These are phyloP conservation scores for Austrolebias charrua DNA, from an alignment of 2,797 vertebrate genomes.

Conservation along the genomic window DNA sequence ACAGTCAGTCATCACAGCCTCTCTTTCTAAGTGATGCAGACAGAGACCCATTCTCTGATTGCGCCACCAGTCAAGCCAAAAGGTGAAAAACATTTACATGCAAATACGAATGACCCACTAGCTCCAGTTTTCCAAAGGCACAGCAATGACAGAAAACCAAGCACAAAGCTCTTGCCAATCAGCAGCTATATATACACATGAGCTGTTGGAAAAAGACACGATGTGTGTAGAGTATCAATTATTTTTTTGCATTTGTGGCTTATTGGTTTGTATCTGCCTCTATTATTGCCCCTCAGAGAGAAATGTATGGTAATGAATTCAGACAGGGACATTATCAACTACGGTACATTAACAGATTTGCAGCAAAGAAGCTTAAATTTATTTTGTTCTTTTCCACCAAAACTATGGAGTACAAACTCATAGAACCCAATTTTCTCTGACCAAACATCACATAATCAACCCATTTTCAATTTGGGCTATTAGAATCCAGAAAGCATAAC, in stretches of 20 bases:
- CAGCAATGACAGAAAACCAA: conserved; percentile 43
- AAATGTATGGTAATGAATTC: conserved; percentile 64
- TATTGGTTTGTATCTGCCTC: conserved; percentile 52
- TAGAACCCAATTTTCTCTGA: conserved; percentile 49
- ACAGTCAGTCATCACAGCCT: conserved; percentile 70
- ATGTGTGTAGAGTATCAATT: conserved; percentile 66
- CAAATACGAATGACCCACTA: conserved; percentile 77
- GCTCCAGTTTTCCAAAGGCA: conserved; percentile 64
- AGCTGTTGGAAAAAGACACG: conserved; percentile 52
- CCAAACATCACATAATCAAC: conserved; percentile 51
- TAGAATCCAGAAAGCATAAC: conserved; percentile 35
- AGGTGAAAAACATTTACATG: conserved; percentile 82
- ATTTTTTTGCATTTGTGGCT: conserved; percentile 43
- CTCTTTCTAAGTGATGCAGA: conserved; percentile 74
- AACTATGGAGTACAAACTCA: conserved; percentile 37
- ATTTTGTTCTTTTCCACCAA: conserved; percentile 38
- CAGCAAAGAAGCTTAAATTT: conserved; percentile 57
- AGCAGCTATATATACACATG: conserved; percentile 54
- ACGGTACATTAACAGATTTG: conserved; percentile 61
- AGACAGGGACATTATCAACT: conserved; percentile 42
- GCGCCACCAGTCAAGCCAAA: conserved; percentile 70
- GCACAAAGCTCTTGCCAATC: conserved; percentile 67
- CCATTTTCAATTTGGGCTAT: conserved; percentile 48
- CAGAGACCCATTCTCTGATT: conserved; percentile 77
- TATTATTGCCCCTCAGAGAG: conserved; percentile 31